A percentile compares a stretch with the other conserved stretches of the same genome.
Evolutionary conservation across 2,888 invertebrate genomes (phyloP).

Genomic region (Clusia tigrina): DNA sequence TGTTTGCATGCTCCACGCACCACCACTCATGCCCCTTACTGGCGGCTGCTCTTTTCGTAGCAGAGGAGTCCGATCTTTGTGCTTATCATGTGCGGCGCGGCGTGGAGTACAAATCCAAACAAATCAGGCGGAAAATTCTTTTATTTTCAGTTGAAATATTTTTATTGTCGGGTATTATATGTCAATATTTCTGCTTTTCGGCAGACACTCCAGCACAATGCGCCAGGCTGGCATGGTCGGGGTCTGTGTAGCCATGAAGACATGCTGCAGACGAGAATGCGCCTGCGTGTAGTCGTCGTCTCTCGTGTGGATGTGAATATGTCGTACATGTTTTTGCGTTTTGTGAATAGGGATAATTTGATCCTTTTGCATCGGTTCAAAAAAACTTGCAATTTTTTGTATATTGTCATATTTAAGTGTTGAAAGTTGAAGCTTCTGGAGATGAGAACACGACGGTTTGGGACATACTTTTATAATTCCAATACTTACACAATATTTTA

Average conservation of each 20-base stretch:
- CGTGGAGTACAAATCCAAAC: conserved; percentile 25
- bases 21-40: not conserved
- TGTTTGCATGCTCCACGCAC: not conserved
- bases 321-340: not conserved
- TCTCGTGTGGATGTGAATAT: too few species aligned
- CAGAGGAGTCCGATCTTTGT: too few species aligned
- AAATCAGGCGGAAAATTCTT: conserved; percentile 61
- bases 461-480: too few species aligned
- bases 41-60: too few species aligned
- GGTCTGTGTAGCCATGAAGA: too few species aligned
- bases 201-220: not conserved
- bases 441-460: too few species aligned
- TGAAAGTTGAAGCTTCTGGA: not conserved
- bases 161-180: conserved; percentile 39
- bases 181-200: conserved; percentile 23
- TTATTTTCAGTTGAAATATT: conserved; percentile 56
- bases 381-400: not conserved
- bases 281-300: too few species aligned
- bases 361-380: conserved; percentile 7
- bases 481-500: too few species aligned
- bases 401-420: not conserved
- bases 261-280: too few species aligned
- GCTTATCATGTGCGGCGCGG: too few species aligned
- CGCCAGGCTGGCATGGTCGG: not conserved
- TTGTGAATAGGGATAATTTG: conserved; percentile 9